Percentiles rank a stretch among this genome's conserved stretches.
Conservation (phyloP, 2,797 vertebrate genomes). For the Brachyrhaphis roseni region DNA sequence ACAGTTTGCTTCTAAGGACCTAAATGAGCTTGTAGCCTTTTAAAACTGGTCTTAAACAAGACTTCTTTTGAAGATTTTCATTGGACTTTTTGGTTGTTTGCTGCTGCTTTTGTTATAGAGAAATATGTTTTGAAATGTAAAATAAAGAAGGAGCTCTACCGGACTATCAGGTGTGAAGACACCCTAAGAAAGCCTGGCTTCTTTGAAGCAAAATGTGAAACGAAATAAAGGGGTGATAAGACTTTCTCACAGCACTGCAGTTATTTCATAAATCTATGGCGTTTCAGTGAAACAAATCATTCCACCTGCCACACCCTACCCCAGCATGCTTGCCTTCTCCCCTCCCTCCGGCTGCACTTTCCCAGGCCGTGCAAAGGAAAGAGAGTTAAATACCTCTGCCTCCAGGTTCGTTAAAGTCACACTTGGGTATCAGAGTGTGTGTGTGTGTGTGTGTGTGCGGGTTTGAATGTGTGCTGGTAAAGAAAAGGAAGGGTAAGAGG, state of each 20-base stretch:
- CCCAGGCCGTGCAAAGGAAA: conserved; percentile 76
- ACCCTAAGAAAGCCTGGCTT: neutral
- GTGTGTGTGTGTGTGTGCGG: conserved; percentile 46
- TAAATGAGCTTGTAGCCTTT: neutral
- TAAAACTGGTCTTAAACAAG: neutral
- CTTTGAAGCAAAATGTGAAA: neutral
- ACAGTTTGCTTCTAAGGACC: neutral
- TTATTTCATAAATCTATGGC: conserved; percentile 33
- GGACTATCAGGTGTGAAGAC: no score
- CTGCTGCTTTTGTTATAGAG: neutral
- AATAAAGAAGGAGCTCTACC: neutral
- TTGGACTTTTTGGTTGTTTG: neutral
- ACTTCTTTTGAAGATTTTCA: neutral
- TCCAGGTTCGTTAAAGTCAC: conserved; percentile 56
- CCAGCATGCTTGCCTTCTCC: conserved; percentile 50
- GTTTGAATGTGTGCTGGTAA: conserved; percentile 43
- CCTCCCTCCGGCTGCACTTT: conserved; percentile 39
- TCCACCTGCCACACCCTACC: conserved; percentile 57
- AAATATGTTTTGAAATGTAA: neutral
- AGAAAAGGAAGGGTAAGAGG: conserved; percentile 12
- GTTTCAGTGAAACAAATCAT: conserved; percentile 50
- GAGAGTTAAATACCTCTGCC: conserved; percentile 78
- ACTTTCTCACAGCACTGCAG: conserved; percentile 20
- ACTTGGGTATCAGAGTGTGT: conserved; percentile 40
- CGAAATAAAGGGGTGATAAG: neutral